Evolutionary conservation across 2,797 vertebrate species (phyloP).

Genomic region (Sebastes dallii): DNA sequence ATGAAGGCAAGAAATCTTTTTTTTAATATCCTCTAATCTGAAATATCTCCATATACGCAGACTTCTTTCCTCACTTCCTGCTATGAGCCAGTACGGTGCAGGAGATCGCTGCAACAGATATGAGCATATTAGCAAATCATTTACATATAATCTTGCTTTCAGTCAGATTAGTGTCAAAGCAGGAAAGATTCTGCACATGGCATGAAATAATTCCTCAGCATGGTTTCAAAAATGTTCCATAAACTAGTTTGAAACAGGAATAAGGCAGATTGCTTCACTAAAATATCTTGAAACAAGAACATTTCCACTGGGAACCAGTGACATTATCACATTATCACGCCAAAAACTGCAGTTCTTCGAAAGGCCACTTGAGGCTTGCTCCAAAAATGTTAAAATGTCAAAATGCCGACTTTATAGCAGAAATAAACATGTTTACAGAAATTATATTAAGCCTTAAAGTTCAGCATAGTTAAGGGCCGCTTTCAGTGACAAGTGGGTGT

Average conservation of each 20-base stretch:
- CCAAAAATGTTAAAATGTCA: too few relatives aligned
- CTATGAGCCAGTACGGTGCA: background rate
- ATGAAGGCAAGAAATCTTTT: background rate
- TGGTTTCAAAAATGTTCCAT: background rate
- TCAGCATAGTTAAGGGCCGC: too few relatives aligned
- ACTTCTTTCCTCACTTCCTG: background rate
- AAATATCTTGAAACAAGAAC: background rate
- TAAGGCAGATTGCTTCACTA: background rate
- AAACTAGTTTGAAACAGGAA: background rate
- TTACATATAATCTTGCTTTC: background rate
- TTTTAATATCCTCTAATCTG: slow-evolving; percentile 7
- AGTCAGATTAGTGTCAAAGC: background rate
- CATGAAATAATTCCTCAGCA: background rate
- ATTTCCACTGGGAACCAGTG: too few relatives aligned
- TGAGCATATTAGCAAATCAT: background rate
- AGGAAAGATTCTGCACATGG: background rate
- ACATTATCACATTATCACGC: too few relatives aligned
- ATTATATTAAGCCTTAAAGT: too few relatives aligned
- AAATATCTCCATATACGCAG: background rate
- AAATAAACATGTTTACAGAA: too few relatives aligned
- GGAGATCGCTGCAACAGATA: background rate
- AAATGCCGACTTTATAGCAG: too few relatives aligned
- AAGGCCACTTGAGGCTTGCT: too few relatives aligned
- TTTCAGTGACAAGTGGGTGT: too few relatives aligned
- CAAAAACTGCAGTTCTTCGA: too few relatives aligned